Conservation (phyloP, 2,113 vertebrate genomes). For the Artemisiospiza belli region DNA sequence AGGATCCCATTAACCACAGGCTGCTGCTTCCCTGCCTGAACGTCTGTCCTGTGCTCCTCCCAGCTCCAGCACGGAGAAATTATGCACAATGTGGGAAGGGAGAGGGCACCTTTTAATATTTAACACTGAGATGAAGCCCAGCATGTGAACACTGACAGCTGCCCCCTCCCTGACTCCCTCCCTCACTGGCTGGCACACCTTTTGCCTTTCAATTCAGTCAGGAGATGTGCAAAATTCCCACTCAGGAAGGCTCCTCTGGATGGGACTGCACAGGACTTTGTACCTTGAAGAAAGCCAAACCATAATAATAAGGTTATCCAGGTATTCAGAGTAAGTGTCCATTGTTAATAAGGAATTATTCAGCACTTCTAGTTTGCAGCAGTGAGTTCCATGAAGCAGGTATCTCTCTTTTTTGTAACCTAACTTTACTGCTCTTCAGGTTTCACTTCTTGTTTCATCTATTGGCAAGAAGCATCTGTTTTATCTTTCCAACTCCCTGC, state of each 20-base stretch:
- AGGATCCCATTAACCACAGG: neutral
- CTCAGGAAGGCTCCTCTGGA: neutral
- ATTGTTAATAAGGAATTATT: neutral
- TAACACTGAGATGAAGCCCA: neutral
- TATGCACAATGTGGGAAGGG: neutral
- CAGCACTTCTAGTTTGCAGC: neutral
- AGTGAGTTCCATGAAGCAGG: neutral
- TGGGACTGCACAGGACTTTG: neutral
- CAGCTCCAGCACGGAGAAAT: neutral
- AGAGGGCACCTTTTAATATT: slow-evolving; percentile 10
- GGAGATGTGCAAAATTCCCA: neutral
- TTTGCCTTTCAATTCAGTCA: neutral
- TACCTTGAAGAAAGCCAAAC: neutral
- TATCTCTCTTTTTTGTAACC: neutral
- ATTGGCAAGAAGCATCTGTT: neutral
- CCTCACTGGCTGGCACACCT: neutral
- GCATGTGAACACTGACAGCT: neutral
- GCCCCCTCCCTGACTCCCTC: neutral
- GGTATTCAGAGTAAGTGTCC: neutral
- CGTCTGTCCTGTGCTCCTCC: neutral
- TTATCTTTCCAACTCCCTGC: neutral
- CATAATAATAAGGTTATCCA: neutral
- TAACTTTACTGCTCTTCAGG: neutral
- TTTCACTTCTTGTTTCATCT: neutral
- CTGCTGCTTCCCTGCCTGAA: neutral